Evolutionary conservation across 2,888 invertebrate genomes (phyloP), one percentile per base, ranked within the genome.

Genomic region (Papilio demoleus): DNA sequence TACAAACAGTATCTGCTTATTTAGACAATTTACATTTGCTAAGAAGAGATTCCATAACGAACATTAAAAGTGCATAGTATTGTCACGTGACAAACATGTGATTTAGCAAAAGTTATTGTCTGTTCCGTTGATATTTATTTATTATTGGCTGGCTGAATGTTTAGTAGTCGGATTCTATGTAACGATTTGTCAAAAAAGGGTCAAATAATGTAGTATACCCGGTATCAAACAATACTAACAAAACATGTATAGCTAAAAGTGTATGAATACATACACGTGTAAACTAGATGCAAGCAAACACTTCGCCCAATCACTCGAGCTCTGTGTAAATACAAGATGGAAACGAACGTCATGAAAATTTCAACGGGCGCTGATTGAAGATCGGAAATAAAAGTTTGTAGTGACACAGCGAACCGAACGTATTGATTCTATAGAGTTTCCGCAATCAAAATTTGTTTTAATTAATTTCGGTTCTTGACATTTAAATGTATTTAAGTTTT

Each of bases 231-330:
- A 47, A 47, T 22, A 45, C 19, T 19, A 47, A 47, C 47, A 47
- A 1, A 47, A 11, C 11, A 47, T 19, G 22, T 19, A 11, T 53
- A 31, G 17, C n/a, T 31, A 31, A 56, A 31, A 56, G n/a, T 56
- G 31, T 56, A 31, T 31, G 4, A n/a, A n/a, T n/a, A n/a, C n/a
- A n/a, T 12, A 56, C 6, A 31, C 31, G 31, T 56, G 50, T 63
- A 63, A 63, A 65, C 53, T 27, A 56, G 53, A 31, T 27, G 64
- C 53, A 40, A 65, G 53, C 17, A 65, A 65, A 58, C 42, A 58
- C 58, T 65, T 65, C 31, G 22, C 45, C 40, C 58, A 40, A 65
- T 58, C 42, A 58, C 31, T 65, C 59, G 17, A 17, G 58, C 45
- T 65, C 42, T 58, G 34, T 56, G 11, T 45, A 22, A 65, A 45